Conservation (phyloP, 2,113 vertebrate genomes). For the Alligator sinensis region DNA sequence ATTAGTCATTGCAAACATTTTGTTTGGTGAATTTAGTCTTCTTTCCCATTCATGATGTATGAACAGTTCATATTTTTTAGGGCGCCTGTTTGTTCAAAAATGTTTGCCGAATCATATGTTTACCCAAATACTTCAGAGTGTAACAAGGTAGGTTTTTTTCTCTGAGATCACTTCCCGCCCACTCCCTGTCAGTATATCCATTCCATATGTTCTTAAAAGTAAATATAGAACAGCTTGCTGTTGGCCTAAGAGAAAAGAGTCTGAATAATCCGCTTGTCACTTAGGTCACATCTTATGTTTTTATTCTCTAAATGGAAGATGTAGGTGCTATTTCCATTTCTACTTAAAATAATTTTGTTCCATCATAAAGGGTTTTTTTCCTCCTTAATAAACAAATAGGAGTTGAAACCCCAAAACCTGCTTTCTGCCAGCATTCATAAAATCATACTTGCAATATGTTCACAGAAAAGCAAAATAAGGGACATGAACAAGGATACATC, state of each 20-base stretch:
- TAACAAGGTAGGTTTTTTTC: not conserved
- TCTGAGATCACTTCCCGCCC: not conserved
- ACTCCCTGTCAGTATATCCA: not conserved
- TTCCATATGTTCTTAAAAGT: not conserved
- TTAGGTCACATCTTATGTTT: not conserved
- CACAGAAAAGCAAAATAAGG: not conserved
- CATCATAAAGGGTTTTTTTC: not conserved
- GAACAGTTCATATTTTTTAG: not conserved
- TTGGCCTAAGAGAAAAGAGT: not conserved
- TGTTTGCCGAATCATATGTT: not conserved
- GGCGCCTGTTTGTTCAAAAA: not conserved
- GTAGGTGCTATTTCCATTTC: not conserved
- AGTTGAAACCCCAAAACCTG: fast-evolving
- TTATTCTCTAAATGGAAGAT: not conserved
- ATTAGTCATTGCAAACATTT: fast-evolving
- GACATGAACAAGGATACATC: fast-evolving
- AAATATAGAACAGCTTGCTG: not conserved
- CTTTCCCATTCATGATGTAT: not conserved
- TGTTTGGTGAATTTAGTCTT: fast-evolving
- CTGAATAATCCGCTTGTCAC: not conserved
- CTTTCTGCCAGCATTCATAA: not conserved
- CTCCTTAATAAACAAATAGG: not conserved
- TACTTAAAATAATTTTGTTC: not conserved
- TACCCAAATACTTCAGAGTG: not conserved
- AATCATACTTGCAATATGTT: not conserved